Conservation (phyloP, 2,797 vertebrate species). For the Gymnocypris eckloni region DNA sequence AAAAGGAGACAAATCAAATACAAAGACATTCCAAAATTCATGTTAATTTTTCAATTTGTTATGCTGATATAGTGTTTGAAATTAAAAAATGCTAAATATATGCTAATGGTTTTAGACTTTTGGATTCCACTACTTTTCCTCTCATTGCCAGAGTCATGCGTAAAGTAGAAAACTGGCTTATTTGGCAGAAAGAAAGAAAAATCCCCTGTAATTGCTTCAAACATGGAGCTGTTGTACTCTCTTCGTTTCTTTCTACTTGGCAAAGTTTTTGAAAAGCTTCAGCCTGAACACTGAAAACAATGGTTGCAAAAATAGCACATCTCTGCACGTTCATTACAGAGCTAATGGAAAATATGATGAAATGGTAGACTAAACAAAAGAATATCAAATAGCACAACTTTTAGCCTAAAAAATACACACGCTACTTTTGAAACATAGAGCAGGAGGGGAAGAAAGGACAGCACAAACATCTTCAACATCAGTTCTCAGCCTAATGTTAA, state of each 20-base stretch:
- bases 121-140: not conserved
- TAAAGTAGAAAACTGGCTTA: slow-evolving; percentile 9
- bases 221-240: slow-evolving; percentile 51
- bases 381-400: slow-evolving; percentile 70
- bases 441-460: slow-evolving; percentile 70
- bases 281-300: slow-evolving; percentile 59
- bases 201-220: slow-evolving; percentile 43
- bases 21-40: not conserved
- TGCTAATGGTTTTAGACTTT: not conserved
- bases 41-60: not conserved
- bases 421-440: slow-evolving; percentile 60
- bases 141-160: not conserved
- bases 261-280: slow-evolving; percentile 47
- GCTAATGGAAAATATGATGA: slow-evolving; percentile 52
- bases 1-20: not conserved
- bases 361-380: slow-evolving; percentile 71
- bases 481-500: slow-evolving; percentile 84
- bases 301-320: slow-evolving; percentile 71
- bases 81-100: not conserved
- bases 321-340: slow-evolving; percentile 74
- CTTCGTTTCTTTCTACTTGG: slow-evolving; percentile 27
- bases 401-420: slow-evolving; percentile 71
- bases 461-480: slow-evolving; percentile 80
- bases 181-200: slow-evolving; percentile 16
- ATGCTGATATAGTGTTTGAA: not conserved